phyloP scores from a whole-genome alignment of 2,888 invertebrate genomes.

The Rhagophthalmus giganteus region DNA sequence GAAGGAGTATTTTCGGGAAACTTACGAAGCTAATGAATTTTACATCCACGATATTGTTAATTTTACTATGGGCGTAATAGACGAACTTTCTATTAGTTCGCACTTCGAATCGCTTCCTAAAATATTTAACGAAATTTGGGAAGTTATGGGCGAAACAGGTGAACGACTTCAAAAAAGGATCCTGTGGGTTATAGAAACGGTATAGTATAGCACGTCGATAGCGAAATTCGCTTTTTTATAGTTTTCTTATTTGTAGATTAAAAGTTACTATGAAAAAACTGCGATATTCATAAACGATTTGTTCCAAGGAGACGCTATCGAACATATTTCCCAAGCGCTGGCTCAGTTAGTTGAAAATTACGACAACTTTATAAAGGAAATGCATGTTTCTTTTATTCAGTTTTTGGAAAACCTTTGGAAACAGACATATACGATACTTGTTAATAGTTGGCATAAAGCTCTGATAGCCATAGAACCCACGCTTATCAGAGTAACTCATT shows the following conservation, averaged over 20 bases:
- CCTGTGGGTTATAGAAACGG: conserved; percentile 71
- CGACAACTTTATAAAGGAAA: conserved; percentile 75
- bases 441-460: conserved; percentile 73
- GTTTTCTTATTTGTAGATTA: conserved; percentile 56
- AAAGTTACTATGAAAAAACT: conserved; percentile 70
- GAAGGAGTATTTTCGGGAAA: conserved; percentile 71
- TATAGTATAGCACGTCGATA: conserved; percentile 38
- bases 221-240: not conserved
- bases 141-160: conserved; percentile 83
- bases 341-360: conserved; percentile 74
- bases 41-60: conserved; percentile 78
- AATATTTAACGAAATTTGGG: conserved; percentile 81
- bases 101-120: conserved; percentile 79
- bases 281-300: conserved; percentile 70
- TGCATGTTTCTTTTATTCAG: conserved; percentile 70
- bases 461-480: conserved; percentile 76
- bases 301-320: conserved; percentile 74
- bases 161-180: conserved; percentile 76
- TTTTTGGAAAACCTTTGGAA: conserved; percentile 78
- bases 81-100: conserved; percentile 75
- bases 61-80: conserved; percentile 69
- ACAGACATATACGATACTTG: conserved; percentile 65
- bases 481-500: conserved; percentile 75
- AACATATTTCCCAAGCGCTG: conserved; percentile 69
- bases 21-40: conserved; percentile 80